Evolutionary conservation across 2,113 vertebrate genomes (phyloP).

Genomic region (Gorsachius goisagi): DNA sequence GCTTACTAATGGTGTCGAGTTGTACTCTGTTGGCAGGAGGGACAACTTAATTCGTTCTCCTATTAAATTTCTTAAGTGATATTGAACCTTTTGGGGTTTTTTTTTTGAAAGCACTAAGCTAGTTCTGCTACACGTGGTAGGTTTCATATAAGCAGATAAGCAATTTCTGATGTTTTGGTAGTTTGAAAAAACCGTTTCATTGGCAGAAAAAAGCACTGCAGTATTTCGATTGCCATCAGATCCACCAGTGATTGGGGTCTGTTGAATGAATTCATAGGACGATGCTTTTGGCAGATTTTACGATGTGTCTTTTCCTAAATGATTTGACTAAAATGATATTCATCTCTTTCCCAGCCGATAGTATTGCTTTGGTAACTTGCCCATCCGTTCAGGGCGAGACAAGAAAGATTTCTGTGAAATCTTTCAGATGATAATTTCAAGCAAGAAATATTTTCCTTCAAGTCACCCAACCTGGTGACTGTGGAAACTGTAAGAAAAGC

Average conservation of each 20-base stretch:
- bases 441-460: constrained; percentile 46
- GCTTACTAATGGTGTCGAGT: neutral
- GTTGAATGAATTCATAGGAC: constrained; percentile 23
- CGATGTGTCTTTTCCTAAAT: neutral
- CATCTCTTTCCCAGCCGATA: constrained; percentile 60
- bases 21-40: neutral
- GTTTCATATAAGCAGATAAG: neutral
- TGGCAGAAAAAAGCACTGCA: neutral
- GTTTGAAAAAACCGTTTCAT: neutral
- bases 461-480: neutral
- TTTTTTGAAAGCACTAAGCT: neutral
- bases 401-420: constrained; percentile 7
- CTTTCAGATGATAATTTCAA: constrained; percentile 19
- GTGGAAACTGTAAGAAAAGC: neutral
- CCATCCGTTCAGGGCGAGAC: neutral
- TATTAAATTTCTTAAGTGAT: neutral
- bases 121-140: neutral
- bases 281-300: constrained; percentile 22
- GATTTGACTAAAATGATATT: constrained; percentile 1
- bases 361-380: neutral
- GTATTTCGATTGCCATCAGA: neutral
- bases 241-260: neutral
- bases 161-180: neutral
- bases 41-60: neutral
- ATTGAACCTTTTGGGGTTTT: neutral